Evolutionary conservation across 2,113 vertebrate species (phyloP), one percentile per base, ranked within the genome.

Genomic region (Cromileptes altivelis): DNA sequence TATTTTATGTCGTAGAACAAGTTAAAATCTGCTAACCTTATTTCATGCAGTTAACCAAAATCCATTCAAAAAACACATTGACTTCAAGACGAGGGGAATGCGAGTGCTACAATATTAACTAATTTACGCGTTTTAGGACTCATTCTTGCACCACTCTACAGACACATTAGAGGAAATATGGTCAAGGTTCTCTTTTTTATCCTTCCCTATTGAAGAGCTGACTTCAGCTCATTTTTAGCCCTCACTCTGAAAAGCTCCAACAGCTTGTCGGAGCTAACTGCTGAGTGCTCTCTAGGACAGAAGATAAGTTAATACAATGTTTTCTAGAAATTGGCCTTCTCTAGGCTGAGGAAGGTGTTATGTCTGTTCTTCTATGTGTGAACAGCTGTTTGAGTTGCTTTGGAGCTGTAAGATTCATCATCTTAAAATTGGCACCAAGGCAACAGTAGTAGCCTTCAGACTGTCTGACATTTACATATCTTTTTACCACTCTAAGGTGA

Each of bases 181-280:
- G 25, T 30, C 45, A 2, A 71, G 13, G 14, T 18, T 17, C 13
- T 57, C 4, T 30, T 61, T 74, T 33, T 15, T 67, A 7, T 25
- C 12, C 3, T n/a, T 17, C 7, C 13, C 23, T n/a, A 37, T 23
- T 73, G 23, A 8, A 42, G 18, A 75, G 18, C 37, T 62, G 75
- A 18, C 37, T 55, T 76, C 0, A 14, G n/a, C 47, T 55, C n/a
- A 67, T 42, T 80, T 45, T 52, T 33, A 79, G 21, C 52, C 47
- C 21, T 49, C 19, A 57, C 1, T 14, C 18, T 47, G 15, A 61
- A 80, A 72, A 83, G 72, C 27, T 72, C 45, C 60, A 70, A 50
- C 8, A 55, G 52, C 52, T 78, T 78, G 58, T 67, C 70, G 67
- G 69, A 81, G 49, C 65, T 42, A 69, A 69, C 58, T 63, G 18